phyloP scores from a whole-genome alignment of 1,140 invertebrate genomes.

The Drosophila sturtevanti region DNA sequence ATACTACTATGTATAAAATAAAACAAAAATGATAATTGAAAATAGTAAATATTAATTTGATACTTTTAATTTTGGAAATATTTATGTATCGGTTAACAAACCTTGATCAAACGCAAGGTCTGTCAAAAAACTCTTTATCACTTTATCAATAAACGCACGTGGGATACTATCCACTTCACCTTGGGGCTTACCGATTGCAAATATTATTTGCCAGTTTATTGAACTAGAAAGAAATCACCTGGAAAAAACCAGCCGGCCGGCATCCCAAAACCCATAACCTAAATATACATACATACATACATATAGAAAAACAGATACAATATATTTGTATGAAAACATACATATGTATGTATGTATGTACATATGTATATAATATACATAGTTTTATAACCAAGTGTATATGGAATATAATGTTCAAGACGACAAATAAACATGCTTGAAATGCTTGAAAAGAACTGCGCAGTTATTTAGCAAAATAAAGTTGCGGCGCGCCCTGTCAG shows the following conservation, averaged over 20 bases:
- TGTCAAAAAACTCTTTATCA: constrained; percentile 30
- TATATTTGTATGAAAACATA: neutral
- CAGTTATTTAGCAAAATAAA: constrained; percentile 34
- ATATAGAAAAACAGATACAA: neutral
- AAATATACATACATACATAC: neutral
- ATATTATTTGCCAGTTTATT: constrained; percentile 49
- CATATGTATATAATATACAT: constrained; percentile 7
- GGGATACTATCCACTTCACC: constrained; percentile 30
- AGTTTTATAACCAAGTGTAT: constrained; percentile 36
- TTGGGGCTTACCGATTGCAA: constrained; percentile 40
- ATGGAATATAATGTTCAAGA: neutral
- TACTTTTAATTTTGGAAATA: constrained; percentile 12
- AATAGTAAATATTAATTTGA: neutral
- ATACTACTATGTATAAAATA: neutral
- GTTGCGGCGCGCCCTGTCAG: constrained; percentile 11
- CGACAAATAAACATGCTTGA: constrained; percentile 23
- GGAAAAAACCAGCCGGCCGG: constrained; percentile 52
- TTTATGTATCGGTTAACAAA: constrained; percentile 50
- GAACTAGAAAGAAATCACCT: constrained; percentile 44
- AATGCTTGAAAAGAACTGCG: constrained; percentile 44
- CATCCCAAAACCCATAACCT: constrained; percentile 40
- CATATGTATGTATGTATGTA: constrained; percentile 16
- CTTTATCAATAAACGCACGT: constrained; percentile 38
- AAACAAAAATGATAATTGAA: constrained; percentile 18
- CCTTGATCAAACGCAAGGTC: constrained; percentile 43